Conservation (phyloP, 1,140 invertebrate genomes). For the Platyscapa corneri region DNA sequence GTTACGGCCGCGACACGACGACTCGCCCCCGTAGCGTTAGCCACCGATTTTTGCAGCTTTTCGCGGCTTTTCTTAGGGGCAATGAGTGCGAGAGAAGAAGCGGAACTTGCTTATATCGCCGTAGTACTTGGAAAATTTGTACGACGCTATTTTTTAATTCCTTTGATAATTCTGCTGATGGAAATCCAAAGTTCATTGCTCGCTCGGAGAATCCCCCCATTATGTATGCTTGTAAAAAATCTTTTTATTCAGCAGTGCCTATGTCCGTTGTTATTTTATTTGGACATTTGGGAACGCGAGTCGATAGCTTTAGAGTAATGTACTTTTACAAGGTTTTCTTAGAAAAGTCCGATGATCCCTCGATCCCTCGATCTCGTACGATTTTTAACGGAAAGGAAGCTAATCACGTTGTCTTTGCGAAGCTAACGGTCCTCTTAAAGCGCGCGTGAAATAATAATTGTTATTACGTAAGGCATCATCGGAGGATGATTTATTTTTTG, state of each 20-base stretch:
- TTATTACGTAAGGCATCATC: background rate
- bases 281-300: background rate
- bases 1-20: background rate
- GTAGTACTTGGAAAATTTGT: too few species aligned
- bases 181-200: background rate
- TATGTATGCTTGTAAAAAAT: background rate
- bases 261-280: background rate
- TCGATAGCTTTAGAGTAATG: too few species aligned
- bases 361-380: too few species aligned
- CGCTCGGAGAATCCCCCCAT: background rate
- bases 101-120: slow-evolving; percentile 2
- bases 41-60: background rate
- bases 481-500: background rate
- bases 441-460: background rate
- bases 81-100: background rate
- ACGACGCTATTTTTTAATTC: slow-evolving; percentile 6
- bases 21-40: background rate
- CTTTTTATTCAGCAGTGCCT: background rate
- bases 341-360: too few species aligned
- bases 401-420: background rate
- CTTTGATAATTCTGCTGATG: background rate
- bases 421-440: background rate
- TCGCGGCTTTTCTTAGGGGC: background rate
- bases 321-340: too few species aligned
- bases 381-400: too few species aligned